phyloP scores from a whole-genome alignment of 2,113 vertebrate species.

The Sturnira hondurensis region DNA sequence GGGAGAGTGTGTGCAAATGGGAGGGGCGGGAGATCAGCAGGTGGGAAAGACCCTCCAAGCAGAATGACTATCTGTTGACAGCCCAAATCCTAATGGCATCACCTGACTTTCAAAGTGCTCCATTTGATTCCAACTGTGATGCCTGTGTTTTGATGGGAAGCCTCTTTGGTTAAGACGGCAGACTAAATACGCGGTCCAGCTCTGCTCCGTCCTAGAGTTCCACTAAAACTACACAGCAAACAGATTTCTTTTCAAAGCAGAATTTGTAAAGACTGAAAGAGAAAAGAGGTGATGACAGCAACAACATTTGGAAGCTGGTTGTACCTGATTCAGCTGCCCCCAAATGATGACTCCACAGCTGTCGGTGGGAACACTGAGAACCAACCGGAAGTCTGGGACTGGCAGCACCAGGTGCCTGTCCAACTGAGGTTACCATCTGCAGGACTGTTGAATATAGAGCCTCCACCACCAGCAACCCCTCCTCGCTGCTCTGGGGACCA shows the following conservation, averaged over 20 bases:
- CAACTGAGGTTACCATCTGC: neutral
- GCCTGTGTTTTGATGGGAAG: neutral
- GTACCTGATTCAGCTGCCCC: too few relatives aligned
- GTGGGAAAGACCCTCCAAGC: neutral
- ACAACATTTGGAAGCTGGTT: neutral
- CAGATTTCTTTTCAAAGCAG: neutral
- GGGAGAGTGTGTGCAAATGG: neutral
- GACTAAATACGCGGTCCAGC: neutral
- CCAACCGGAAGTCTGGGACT: neutral
- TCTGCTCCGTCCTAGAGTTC: neutral
- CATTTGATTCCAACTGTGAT: neutral
- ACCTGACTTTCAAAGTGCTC: neutral
- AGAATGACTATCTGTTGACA: neutral
- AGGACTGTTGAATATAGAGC: neutral
- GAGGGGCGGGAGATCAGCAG: neutral
- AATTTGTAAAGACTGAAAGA: neutral
- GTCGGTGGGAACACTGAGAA: neutral
- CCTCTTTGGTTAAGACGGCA: neutral
- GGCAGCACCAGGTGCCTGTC: neutral
- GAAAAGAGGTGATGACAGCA: neutral
- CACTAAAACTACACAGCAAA: neutral
- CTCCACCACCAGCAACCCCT: too few relatives aligned
- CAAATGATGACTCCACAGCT: neutral
- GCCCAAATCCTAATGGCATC: neutral
- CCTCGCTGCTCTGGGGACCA: neutral